phyloP scores from a whole-genome alignment of 2,113 vertebrate species.

The Chrysochloris asiatica region DNA sequence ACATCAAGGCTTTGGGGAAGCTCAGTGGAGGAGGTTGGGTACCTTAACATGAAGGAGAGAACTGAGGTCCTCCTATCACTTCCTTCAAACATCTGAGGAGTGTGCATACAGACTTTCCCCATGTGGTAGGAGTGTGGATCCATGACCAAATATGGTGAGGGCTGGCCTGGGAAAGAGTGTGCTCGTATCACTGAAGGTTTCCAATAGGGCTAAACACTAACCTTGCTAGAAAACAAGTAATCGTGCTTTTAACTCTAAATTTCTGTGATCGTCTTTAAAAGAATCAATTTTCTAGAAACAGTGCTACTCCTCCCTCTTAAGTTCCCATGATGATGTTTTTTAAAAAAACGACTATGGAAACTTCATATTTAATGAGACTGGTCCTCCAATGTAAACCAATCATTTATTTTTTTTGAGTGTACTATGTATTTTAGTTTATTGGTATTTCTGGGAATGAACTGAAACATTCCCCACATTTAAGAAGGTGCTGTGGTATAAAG shows the following conservation, averaged over 20 bases:
- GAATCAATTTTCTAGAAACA: neutral
- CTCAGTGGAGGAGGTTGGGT: neutral
- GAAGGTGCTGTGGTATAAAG: too few species aligned
- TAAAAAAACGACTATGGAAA: neutral
- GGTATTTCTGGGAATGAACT: neutral
- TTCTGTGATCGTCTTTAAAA: neutral
- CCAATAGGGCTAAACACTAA: neutral
- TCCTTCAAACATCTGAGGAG: too few species aligned
- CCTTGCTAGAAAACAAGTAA: neutral
- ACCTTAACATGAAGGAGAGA: too few species aligned
- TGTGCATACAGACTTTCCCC: too few species aligned
- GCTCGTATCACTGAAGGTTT: neutral
- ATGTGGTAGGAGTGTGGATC: too few species aligned
- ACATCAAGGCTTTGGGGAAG: neutral
- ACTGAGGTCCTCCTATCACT: too few species aligned
- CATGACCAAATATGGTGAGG: too few species aligned
- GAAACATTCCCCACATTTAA: too few species aligned
- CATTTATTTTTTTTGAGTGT: neutral
- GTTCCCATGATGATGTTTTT: neutral
- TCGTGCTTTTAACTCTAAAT: neutral
- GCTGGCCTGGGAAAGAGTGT: neutral
- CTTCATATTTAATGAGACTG: neutral
- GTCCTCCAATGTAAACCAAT: neutral
- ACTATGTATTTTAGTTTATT: neutral
- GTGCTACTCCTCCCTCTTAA: neutral